phyloP scores from a whole-genome alignment of 2,888 invertebrate genomes.

The Sarcophaga subvicina region DNA sequence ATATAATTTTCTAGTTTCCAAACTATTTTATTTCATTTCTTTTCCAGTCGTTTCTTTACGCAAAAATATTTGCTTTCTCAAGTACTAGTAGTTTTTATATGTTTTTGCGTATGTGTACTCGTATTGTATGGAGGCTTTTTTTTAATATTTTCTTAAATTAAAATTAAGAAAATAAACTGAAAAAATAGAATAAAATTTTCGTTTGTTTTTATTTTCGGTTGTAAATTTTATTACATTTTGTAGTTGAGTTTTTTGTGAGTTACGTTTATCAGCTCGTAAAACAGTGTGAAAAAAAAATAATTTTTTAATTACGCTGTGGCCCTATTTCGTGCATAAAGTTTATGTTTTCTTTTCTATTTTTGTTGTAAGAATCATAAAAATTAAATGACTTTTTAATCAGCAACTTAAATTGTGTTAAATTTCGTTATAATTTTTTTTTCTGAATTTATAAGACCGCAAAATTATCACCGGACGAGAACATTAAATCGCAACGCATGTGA shows the following conservation, averaged over 20 bases:
- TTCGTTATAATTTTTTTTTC: background rate
- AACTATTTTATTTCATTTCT: too few relatives aligned
- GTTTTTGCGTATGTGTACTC: background rate
- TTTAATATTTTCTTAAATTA: slow-evolving; percentile 2
- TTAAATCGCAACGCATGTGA: too few relatives aligned
- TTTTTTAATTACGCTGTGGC: background rate
- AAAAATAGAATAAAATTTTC: background rate
- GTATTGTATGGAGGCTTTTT: background rate
- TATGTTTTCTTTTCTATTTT: background rate
- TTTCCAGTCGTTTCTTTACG: background rate
- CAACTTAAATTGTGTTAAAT: slow-evolving; percentile 14
- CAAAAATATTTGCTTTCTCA: slow-evolving; percentile 14
- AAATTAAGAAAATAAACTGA: slow-evolving; percentile 1
- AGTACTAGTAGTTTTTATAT: background rate
- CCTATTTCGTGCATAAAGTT: background rate
- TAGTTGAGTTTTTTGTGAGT: background rate
- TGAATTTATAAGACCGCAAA: slow-evolving; percentile 33
- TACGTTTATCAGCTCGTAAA: slow-evolving; percentile 6
- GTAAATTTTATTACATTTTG: slow-evolving; percentile 37
- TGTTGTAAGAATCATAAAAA: slow-evolving; percentile 32
- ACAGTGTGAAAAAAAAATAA: background rate
- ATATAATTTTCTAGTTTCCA: too few relatives aligned
- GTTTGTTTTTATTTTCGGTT: background rate
- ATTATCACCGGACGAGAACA: slow-evolving; percentile 18
- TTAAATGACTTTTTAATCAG: slow-evolving; percentile 45